Percentiles rank a stretch among this genome's conserved stretches.
Evolutionary conservation across 2,888 invertebrate genomes (phyloP).

Genomic region (Pandemis heparana): DNA sequence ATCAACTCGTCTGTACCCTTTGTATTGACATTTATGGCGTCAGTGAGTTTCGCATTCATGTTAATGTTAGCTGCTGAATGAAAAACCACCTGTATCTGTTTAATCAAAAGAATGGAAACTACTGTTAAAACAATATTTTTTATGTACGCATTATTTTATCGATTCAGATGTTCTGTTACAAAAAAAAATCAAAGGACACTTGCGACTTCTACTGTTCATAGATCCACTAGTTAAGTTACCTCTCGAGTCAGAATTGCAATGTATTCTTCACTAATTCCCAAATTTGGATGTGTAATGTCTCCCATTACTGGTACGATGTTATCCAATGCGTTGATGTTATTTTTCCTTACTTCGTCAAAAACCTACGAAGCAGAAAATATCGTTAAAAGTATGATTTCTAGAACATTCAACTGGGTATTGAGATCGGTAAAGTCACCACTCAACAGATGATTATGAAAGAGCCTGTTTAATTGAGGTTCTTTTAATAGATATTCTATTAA

Average conservation of each 20-base stretch:
- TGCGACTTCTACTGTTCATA: too few relatives aligned
- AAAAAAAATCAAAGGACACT: too few relatives aligned
- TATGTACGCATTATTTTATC: too few relatives aligned
- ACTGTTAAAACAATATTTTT: too few relatives aligned
- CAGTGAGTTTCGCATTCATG: not conserved
- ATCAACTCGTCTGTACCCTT: slow-evolving; percentile 8
- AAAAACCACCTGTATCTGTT: slow-evolving; percentile 18
- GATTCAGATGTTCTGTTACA: too few relatives aligned
- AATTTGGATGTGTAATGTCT: not conserved
- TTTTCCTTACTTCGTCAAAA: slow-evolving; percentile 23
- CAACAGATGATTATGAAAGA: too few relatives aligned
- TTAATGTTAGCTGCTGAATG: slow-evolving; percentile 15
- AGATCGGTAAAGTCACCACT: too few relatives aligned
- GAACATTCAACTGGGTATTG: too few relatives aligned
- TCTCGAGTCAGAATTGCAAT: not conserved
- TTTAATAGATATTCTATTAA: too few relatives aligned
- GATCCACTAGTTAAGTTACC: not conserved
- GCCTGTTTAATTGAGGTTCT: too few relatives aligned
- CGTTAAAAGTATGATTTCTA: too few relatives aligned
- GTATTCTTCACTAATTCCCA: slow-evolving; percentile 6
- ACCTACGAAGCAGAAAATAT: not conserved
- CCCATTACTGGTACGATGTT: slow-evolving; percentile 14
- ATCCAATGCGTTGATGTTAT: slow-evolving; percentile 1
- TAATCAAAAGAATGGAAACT: not conserved
- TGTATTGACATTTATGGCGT: slow-evolving; percentile 26